Conservation (phyloP, 2,888 invertebrate species). For the Brachynemurus nebulosus region DNA sequence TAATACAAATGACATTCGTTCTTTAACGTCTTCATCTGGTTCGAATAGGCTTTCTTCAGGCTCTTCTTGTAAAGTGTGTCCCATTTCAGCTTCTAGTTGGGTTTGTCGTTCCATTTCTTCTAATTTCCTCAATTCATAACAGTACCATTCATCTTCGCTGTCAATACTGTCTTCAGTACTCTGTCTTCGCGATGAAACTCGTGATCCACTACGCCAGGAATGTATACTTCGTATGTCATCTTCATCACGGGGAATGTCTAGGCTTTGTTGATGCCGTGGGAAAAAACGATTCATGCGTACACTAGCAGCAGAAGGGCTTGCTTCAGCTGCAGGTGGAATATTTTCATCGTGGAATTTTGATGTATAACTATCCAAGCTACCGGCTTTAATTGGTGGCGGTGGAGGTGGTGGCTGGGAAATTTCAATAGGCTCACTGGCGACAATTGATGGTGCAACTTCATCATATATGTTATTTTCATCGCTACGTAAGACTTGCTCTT, state of each 20-base stretch:
- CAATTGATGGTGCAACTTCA: constrained; percentile 14
- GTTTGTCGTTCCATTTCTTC: constrained; percentile 74
- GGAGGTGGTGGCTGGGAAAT: constrained; percentile 8
- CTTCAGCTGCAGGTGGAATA: constrained; percentile 33
- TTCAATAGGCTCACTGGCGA: constrained; percentile 5
- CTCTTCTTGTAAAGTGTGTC: constrained; percentile 43
- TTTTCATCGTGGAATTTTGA: constrained; percentile 31
- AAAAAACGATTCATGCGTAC: constrained; percentile 44
- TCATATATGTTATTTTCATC: constrained; percentile 14
- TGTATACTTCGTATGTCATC: constrained; percentile 79
- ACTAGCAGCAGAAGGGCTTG: constrained; percentile 51
- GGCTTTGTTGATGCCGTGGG: constrained; percentile 58
- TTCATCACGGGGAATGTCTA: constrained; percentile 71
- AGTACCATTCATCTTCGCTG: constrained; percentile 88
- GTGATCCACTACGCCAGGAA: constrained; percentile 74
- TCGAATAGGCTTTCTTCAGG: constrained; percentile 38
- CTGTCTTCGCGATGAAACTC: constrained; percentile 74
- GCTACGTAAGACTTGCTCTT: constrained; percentile 34
- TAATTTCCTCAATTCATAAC: constrained; percentile 72
- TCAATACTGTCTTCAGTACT: constrained; percentile 89
- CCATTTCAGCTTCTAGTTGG: constrained; percentile 47
- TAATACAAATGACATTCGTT: constrained; percentile 67
- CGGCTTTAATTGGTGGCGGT: neutral
- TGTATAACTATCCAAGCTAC: constrained; percentile 3
- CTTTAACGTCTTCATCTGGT: constrained; percentile 56